These are phyloP conservation scores for Istiophorus platypterus DNA, from an alignment of 2,113 vertebrate species.

Conservation along the genomic window DNA sequence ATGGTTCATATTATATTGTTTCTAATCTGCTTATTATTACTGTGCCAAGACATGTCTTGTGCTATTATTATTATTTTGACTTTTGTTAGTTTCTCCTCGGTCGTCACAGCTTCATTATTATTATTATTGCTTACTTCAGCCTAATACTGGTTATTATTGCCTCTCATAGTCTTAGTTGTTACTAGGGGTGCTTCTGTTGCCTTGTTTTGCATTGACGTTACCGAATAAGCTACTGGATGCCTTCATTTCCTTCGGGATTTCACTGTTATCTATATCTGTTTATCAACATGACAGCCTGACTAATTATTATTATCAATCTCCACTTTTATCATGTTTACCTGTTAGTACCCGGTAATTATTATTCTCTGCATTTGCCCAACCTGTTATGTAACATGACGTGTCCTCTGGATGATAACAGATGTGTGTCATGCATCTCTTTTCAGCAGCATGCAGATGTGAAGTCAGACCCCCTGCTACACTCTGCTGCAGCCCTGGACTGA, in stretches of 20 bases:
- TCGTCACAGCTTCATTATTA: neutral
- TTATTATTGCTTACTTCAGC: neutral
- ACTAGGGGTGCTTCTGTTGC: neutral
- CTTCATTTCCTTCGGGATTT: neutral
- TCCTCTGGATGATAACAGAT: conserved; percentile 11
- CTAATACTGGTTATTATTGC: neutral
- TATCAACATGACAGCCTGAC: neutral
- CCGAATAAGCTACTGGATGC: neutral
- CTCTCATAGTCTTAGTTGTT: neutral
- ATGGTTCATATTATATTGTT: neutral
- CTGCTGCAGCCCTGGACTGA: conserved; percentile 49
- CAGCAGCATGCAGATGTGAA: conserved; percentile 69
- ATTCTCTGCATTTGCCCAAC: conserved; percentile 32
- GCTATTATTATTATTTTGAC: neutral
- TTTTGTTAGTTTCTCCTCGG: neutral
- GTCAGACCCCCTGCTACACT: conserved; percentile 15
- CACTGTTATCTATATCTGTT: neutral
- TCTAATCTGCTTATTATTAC: neutral
- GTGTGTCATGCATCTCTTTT: conserved; percentile 10
- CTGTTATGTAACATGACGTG: conserved; percentile 50
- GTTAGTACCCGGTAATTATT: neutral
- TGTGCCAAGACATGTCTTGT: neutral
- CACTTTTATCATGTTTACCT: neutral
- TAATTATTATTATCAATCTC: neutral
- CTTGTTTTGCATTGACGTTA: neutral